Base-by-base conservation (phyloP, 2,113 vertebrate genomes). In the Platysternon megacephalum region DNA sequence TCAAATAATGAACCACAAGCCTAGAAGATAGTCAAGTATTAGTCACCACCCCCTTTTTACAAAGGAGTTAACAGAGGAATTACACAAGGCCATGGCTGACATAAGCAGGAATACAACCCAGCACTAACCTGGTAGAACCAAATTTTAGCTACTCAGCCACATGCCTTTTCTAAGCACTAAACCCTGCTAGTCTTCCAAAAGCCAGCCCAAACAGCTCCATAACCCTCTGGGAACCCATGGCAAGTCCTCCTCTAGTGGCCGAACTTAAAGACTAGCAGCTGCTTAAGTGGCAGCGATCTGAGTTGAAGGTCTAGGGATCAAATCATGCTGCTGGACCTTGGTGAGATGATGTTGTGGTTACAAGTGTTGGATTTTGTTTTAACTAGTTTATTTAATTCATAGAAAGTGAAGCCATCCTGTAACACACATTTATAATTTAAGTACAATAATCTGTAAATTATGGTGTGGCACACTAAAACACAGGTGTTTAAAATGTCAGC, bases 1-100 rank as follows among this genome's bases (percentile, higher is more conserved):
- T 14, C 28, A 84, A 4, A 0, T 1, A 14, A 56, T 0, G 1
- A 89, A 56, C 26, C 81, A 35, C 1, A 79, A n/a, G 44, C 22
- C 29, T 88, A 48, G 42, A 88, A 90, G 87, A 65, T 79, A 92
- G 24, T 39, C 48, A 53, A 65, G 90, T 32, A 17, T 32, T 53
- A 88, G 19, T 28, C 7, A 44, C 53, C 13, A 24, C 88, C 1
- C 21, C 1, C 5, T 82, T 24, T 80, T 72, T 29, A 39, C 28
- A 91, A 88, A 3, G 48, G 82, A 58, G 14, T 76, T 89, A 82
- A 24, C 48, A 78, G 84, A 84, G 42, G 68, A 42, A 28, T 93
- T n/a, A 84, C 72, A 78, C 88, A 61, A 56, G 48, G 2, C 5
- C 48, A 72, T 16, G 72, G 29, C 11, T 17, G 11, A 28, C 32